Base-by-base conservation (phyloP, 2,888 invertebrate genomes). In the Auanema sp. region DNA sequence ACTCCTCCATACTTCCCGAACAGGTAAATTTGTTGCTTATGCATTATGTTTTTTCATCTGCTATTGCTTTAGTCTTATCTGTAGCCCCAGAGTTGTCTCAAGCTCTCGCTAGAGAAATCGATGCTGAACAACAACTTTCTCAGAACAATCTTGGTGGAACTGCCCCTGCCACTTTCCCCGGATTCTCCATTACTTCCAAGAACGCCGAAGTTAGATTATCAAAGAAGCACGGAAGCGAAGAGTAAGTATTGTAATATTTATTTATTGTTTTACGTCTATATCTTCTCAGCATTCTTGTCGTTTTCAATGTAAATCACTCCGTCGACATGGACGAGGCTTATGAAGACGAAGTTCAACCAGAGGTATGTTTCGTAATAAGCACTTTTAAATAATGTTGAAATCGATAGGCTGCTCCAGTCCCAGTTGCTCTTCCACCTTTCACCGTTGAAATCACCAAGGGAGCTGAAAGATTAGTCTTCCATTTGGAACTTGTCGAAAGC, bases 291-390 rank as follows among this genome's bases (percentile, higher is more conserved):
- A 88, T 93, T 68, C 88, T 88, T 57, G 88, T 96, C 51, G 90
- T 89, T 61, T 91, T 95, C 85, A 95, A 94, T 84, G 91, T 97
- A 0, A 97, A 96, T 85, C 93, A 95, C 85, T 91, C 93, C 0
- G 94, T 96, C 0, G 93, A 94, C 83, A 88, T 91, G 0, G 92
- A 92, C 58, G 81, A 80, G 51, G 78, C 71, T n/a, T 64, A 61
- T 44, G 79, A 79, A 16, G 72, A 70, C 8, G 72, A 77, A 23
- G 58, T 65, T 14, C 68, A 69, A 41, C 52, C 56, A 14, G 52
- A 66, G 54, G 61, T 61, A 24, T 18, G 18, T 42, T 11, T 59
- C 21, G 44, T 3, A 41, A 43, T 12, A 16, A 16, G 33, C 33
- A 33, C 51, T 24, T 16, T 11, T 49, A 47, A 18, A 5, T 10